Evolutionary conservation across 2,797 vertebrate species (phyloP).

Genomic region (Rhinogobio ventralis): DNA sequence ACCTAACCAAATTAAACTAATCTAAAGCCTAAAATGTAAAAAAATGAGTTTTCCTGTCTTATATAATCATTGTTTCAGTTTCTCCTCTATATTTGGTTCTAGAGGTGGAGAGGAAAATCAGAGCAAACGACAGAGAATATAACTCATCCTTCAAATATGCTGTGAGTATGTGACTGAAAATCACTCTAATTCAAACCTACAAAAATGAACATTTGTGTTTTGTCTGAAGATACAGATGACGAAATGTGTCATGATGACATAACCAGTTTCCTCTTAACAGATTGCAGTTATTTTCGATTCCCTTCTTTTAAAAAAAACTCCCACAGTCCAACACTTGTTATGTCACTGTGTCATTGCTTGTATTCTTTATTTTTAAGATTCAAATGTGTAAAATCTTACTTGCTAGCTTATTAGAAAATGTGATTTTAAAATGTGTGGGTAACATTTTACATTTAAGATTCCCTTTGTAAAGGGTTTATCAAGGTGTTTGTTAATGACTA

Average conservation of each 20-base stretch:
- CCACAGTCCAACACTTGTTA: neutral
- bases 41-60: neutral
- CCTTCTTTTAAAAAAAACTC: neutral
- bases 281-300: neutral
- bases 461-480: too few relatives aligned
- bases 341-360: neutral
- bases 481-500: too few relatives aligned
- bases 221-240: neutral
- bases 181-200: neutral
- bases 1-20: neutral
- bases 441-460: too few relatives aligned
- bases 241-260: neutral
- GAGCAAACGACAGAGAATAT: constrained; percentile 88
- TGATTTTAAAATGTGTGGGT: neutral
- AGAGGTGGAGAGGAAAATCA: constrained; percentile 87
- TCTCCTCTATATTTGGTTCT: constrained; percentile 45
- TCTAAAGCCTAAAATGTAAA: neutral
- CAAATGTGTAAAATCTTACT: neutral
- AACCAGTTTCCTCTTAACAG: neutral
- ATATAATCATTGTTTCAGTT: neutral
- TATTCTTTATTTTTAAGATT: neutral
- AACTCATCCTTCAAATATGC: constrained; percentile 89
- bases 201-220: neutral
- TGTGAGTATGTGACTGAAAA: constrained; percentile 77
- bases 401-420: neutral